phyloP scores from a whole-genome alignment of 2,888 invertebrate genomes.

The Xestia sexstrigata region DNA sequence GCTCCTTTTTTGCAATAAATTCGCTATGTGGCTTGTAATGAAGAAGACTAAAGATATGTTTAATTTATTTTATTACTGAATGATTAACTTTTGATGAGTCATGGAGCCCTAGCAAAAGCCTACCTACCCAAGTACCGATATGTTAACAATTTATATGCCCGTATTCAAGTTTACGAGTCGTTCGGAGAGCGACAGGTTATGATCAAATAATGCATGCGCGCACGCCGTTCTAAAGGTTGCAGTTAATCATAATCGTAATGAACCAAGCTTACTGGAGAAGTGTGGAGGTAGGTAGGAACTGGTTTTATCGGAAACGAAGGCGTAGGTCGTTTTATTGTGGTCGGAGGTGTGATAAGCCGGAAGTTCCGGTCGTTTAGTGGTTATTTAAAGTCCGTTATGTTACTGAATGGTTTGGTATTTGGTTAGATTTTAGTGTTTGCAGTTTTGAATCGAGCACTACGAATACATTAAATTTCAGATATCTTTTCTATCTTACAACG shows the following conservation, averaged over 20 bases:
- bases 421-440: neutral
- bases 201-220: conserved; percentile 30
- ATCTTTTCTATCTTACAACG: neutral
- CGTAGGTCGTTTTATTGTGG: conserved; percentile 2
- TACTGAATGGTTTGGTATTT: conserved; percentile 1
- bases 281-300: conserved; percentile 21
- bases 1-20: too few relatives aligned
- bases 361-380: conserved; percentile 8
- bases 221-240: conserved; percentile 34
- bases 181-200: conserved; percentile 44
- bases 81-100: neutral
- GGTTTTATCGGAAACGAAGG: conserved; percentile 23
- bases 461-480: neutral
- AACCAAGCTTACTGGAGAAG: conserved; percentile 2
- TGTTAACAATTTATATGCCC: conserved; percentile 30
- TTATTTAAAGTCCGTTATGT: conserved; percentile 3
- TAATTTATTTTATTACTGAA: conserved; percentile 5
- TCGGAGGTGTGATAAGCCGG: conserved; percentile 26
- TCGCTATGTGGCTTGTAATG: neutral
- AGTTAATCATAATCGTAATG: conserved; percentile 50
- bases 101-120: neutral
- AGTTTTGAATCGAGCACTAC: neutral
- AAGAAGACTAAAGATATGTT: neutral
- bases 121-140: conserved; percentile 4
- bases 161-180: conserved; percentile 40